Base-by-base conservation (phyloP, 64 coral and sea anemone genomes). In the Acropora yongei region DNA sequence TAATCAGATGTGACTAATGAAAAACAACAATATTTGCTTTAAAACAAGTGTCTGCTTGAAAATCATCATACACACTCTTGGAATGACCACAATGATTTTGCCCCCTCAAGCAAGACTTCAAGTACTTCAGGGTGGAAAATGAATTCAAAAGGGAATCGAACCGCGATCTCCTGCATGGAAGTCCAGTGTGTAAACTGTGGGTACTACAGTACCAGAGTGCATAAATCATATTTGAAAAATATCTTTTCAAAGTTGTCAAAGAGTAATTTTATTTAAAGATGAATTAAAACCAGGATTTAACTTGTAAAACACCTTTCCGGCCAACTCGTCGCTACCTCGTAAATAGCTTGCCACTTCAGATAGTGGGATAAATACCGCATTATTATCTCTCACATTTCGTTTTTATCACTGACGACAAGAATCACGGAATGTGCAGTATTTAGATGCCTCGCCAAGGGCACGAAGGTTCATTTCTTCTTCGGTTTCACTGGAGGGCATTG, bases 271-370 rank as follows among this genome's bases (percentile, higher is more conserved):
- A 71, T 71, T 71, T 71, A 78, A n/a, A 7, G 60, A 63, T 3
- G 16, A 78, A 14, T 50, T 7, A 49, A 19, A 78, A 7, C 0
- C 45, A 12, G 51, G 51, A 78, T 78, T 71, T 71, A 14, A 20
- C 68, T 71, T 12, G 53, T 4, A 60, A 82, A 61, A 65, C 42
- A 82, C 63, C 79, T 82, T 82, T 82, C 79, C 79, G 79, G 79
- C 40, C 63, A 51, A 82, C 8, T 82, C 79, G 63, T 13, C 79
- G 44, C 79, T 43, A 63, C 57, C 49, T 11, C 39, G 30, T 30
- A 30, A 30, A 61, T 65, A 82, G 30, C 53, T 60, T 6, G 10
- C 44, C 53, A 55, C 39, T 44, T 61, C 43, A 42, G 5, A 3
- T 63, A 44, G 30, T 30, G 30, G 42, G 14, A 41, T 61, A 8